Base-by-base conservation (phyloP, 2,113 vertebrate species). In the Cynocephalus volans region DNA sequence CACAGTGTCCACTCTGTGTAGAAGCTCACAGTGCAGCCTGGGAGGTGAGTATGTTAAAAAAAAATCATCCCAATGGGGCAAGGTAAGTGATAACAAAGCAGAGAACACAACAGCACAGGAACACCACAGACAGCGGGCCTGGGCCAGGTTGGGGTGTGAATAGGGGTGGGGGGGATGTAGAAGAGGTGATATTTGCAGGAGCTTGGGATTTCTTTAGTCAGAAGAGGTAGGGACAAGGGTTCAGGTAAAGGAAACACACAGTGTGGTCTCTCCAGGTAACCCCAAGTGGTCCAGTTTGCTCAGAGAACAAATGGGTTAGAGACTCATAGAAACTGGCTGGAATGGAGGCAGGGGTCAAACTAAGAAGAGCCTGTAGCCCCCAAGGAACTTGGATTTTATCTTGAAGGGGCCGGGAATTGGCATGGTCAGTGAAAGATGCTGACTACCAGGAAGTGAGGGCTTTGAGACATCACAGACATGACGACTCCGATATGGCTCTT, bases 271-370 rank as follows among this genome's bases (percentile, higher is more conserved):
- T 89, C 70, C 83, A 83, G 24, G 45, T 58, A 70, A 90, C n/a
- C 12, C 45, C 26, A 82, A n/a, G 19, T 7, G 8, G 33, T 72
- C 87, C 73, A 7, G 36, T 65, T 19, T 75, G 36, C 52, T 86
- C 41, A 73, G 81, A 65, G 50, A 84, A 93, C 65, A 90, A 88
- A 93, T 41, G 31, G 83, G 60, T 62, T 65, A 72, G 58, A 88
- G 45, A 50, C 24, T 73, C 76, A 67, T 5, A 87, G 58, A 90
- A 58, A 50, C 54, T 91, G 69, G 58, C 33, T 76, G n/a, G 54
- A n/a, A 56, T n/a, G 41, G 56, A 77, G 26, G 33, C 56, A 64
- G 8, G 9, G 48, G 24, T 48, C 89, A 70, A 84, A 87, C 8
- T 18, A 65, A 82, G 52, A 91, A 82, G 28, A 86, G 52, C 67